phyloP scores from a whole-genome alignment of 2,797 vertebrate species.

The Epinephelus coioides region DNA sequence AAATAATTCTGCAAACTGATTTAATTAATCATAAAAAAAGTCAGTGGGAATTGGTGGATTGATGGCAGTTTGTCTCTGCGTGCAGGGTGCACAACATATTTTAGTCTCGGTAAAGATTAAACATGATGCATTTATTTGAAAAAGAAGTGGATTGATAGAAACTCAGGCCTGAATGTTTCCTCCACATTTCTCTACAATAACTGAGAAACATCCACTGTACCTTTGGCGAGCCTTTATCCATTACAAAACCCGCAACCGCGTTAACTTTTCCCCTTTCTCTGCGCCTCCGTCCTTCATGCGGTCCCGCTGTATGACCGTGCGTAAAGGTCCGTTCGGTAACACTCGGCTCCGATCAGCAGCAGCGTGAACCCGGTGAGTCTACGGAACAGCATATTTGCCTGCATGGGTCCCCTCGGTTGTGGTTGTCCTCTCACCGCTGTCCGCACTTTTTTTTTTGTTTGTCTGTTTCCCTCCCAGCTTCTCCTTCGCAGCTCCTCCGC shows the following conservation, averaged over 20 bases:
- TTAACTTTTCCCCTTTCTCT: conserved; percentile 69
- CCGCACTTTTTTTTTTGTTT: conserved; percentile 41
- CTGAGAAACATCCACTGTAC: conserved; percentile 64
- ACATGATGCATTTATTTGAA: neutral
- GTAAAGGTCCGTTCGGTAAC: conserved; percentile 68
- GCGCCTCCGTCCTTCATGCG: conserved; percentile 74
- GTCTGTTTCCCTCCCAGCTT: conserved; percentile 28
- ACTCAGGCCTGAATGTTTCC: neutral
- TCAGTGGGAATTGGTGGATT: neutral
- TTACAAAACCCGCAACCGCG: conserved; percentile 61
- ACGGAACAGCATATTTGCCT: conserved; percentile 66
- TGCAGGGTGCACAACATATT: too few species aligned
- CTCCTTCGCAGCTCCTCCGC: conserved; percentile 42
- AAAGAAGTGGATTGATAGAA: conserved; percentile 11
- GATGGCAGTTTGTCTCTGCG: neutral
- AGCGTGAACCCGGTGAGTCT: conserved; percentile 51
- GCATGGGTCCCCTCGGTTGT: conserved; percentile 51
- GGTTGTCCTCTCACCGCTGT: conserved; percentile 42
- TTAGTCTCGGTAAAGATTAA: too few species aligned
- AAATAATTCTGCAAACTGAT: neutral
- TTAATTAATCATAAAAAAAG: conserved; percentile 17
- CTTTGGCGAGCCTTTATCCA: conserved; percentile 77
- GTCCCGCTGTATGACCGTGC: conserved; percentile 62
- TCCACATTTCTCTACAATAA: neutral
- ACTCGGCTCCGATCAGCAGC: conserved; percentile 64